These are phyloP conservation scores for Criorhina ranunculi DNA, from an alignment of 2,888 invertebrate genomes.

Conservation along the genomic window DNA sequence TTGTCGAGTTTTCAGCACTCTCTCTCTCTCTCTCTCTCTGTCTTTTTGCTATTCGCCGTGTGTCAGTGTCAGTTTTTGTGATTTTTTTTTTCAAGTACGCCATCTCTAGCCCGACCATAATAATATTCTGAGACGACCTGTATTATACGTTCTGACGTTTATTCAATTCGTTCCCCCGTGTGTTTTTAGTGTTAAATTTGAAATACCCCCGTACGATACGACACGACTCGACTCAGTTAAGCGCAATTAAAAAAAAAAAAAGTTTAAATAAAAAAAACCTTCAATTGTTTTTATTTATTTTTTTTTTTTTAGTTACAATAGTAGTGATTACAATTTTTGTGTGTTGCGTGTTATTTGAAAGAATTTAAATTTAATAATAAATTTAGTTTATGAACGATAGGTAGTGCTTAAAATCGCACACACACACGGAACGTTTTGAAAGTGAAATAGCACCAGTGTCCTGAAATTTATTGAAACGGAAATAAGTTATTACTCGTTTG, in stretches of 20 bases:
- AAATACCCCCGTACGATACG: conserved; percentile 54
- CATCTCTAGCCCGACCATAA: conserved; percentile 28
- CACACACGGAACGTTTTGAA: conserved; percentile 41
- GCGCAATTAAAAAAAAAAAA: conserved; percentile 59
- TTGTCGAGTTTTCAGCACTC: conserved; percentile 23
- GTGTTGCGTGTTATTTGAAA: conserved; percentile 21
- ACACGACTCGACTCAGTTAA: conserved; percentile 53
- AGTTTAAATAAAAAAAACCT: conserved; percentile 63
- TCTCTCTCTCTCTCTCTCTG: conserved; percentile 1
- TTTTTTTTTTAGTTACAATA: conserved; percentile 34
- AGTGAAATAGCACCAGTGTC: conserved; percentile 20
- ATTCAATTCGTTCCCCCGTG: conserved; percentile 37
- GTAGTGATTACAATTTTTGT: conserved; percentile 13
- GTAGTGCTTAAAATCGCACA: conserved; percentile 11
- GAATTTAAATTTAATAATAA: conserved; percentile 26
- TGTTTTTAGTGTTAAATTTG: conserved; percentile 58
- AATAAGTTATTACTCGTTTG: not conserved
- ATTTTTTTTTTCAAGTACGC: conserved; percentile 41
- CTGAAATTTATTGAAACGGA: conserved; percentile 18
- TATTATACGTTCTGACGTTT: conserved; percentile 56
- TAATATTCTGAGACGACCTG: conserved; percentile 31
- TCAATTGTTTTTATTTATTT: conserved; percentile 62
- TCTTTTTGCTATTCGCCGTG: conserved; percentile 14
- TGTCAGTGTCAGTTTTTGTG: conserved; percentile 47
- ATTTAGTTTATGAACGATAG: conserved; percentile 5